These are phyloP conservation scores for Cydia splendana DNA, from an alignment of 1,140 invertebrate species.

Conservation along the genomic window DNA sequence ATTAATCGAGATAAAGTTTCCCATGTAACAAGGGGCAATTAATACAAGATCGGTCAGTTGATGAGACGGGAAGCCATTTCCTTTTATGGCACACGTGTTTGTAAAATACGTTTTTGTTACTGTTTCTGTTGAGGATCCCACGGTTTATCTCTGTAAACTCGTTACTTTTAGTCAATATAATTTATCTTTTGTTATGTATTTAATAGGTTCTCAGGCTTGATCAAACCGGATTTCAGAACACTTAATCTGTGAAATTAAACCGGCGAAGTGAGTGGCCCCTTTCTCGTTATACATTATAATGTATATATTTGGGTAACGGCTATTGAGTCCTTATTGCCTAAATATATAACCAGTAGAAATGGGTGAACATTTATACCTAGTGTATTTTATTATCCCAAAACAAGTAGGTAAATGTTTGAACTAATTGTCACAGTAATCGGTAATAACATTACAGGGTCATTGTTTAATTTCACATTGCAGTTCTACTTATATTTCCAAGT, in stretches of 20 bases:
- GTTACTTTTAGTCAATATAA: background rate
- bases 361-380: too few relatives aligned
- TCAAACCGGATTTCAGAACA: background rate
- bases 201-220: background rate
- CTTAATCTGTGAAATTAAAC: too few relatives aligned
- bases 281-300: too few relatives aligned
- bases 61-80: constrained; percentile 1
- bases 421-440: background rate
- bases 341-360: too few relatives aligned
- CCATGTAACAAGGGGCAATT: background rate
- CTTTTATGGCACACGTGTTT: constrained; percentile 2
- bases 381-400: background rate
- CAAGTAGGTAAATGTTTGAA: background rate
- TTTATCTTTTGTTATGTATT: background rate
- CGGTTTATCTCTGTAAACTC: background rate
- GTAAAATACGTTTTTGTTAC: constrained; percentile 1
- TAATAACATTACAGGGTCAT: background rate
- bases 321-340: too few relatives aligned
- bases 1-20: background rate
- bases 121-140: background rate
- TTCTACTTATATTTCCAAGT: background rate
- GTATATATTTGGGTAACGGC: too few relatives aligned
- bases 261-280: too few relatives aligned
- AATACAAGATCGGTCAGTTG: background rate
- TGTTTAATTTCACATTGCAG: constrained; percentile 5